Conservation (phyloP, 2,888 invertebrate species). For the Argyresthia albistria region DNA sequence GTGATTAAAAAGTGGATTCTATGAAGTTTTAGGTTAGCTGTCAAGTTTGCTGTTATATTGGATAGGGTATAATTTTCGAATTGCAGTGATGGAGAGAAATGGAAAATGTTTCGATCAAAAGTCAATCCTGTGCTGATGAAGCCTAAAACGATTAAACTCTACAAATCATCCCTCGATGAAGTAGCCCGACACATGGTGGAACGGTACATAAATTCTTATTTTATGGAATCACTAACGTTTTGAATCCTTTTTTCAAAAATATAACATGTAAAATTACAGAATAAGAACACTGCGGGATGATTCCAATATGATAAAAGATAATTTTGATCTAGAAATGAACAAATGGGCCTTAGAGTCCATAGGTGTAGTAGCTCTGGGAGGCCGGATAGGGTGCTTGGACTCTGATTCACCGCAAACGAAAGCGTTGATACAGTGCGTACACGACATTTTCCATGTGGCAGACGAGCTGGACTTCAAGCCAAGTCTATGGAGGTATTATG, state of each 20-base stretch:
- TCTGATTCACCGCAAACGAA: constrained; percentile 12
- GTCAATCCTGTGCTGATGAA: constrained; percentile 85
- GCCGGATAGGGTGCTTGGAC: constrained; percentile 16
- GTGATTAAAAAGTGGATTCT: too few species aligned
- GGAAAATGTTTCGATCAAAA: constrained; percentile 81
- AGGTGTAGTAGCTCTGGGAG: constrained; percentile 16
- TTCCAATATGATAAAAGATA: constrained; percentile 12
- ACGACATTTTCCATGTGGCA: constrained; percentile 2
- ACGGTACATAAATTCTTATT: constrained; percentile 42
- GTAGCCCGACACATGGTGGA: constrained; percentile 77
- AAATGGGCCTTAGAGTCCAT: constrained; percentile 20
- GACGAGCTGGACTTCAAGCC: constrained; percentile 9
- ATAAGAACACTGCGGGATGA: constrained; percentile 13
- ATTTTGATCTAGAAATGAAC: constrained; percentile 15
- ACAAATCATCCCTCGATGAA: constrained; percentile 74
- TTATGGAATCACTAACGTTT: neutral
- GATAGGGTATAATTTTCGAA: neutral
- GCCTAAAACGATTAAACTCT: constrained; percentile 79
- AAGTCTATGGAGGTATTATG: constrained; percentile 5
- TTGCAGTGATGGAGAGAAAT: constrained; percentile 81
- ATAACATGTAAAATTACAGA: constrained; percentile 6
- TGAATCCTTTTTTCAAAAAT: too few species aligned
- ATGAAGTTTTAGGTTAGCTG: too few species aligned
- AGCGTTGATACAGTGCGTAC: constrained; percentile 8
- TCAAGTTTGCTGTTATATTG: too few species aligned